Evolutionary conservation across 2,797 vertebrate species (phyloP).

Genomic region (Gephyroberyx darwinii): DNA sequence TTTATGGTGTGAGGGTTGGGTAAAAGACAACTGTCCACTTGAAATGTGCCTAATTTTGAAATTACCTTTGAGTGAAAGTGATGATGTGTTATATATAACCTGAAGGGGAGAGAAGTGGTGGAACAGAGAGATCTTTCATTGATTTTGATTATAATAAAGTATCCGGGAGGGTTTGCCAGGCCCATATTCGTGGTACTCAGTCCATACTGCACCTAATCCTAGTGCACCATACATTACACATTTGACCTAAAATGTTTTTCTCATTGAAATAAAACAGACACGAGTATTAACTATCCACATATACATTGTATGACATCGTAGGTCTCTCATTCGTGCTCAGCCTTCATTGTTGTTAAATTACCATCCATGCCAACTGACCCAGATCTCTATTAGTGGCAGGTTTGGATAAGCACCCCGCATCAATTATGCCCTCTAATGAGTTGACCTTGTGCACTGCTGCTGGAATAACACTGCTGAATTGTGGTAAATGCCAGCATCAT

Average conservation of each 20-base stretch:
- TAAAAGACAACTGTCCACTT: background rate
- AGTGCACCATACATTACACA: background rate
- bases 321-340: constrained; percentile 39
- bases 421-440: constrained; percentile 73
- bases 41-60: constrained; percentile 3
- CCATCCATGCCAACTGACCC: constrained; percentile 31
- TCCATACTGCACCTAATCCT: background rate
- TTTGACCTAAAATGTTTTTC: constrained; percentile 31
- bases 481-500: constrained; percentile 73
- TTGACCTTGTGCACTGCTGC: constrained; percentile 65
- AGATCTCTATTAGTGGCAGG: constrained; percentile 52
- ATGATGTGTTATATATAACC: background rate
- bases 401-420: constrained; percentile 54
- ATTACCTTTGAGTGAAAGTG: constrained; percentile 7
- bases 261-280: constrained; percentile 44
- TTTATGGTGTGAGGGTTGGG: background rate
- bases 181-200: background rate
- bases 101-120: background rate
- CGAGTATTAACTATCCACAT: constrained; percentile 16
- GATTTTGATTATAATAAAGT: constrained; percentile 10
- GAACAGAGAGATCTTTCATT: background rate
- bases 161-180: background rate
- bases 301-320: constrained; percentile 22
- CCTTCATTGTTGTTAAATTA: constrained; percentile 49
- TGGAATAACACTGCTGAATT: constrained; percentile 55